Evolutionary conservation across 2,888 invertebrate species (phyloP).

Genomic region (Nudaria mundana): DNA sequence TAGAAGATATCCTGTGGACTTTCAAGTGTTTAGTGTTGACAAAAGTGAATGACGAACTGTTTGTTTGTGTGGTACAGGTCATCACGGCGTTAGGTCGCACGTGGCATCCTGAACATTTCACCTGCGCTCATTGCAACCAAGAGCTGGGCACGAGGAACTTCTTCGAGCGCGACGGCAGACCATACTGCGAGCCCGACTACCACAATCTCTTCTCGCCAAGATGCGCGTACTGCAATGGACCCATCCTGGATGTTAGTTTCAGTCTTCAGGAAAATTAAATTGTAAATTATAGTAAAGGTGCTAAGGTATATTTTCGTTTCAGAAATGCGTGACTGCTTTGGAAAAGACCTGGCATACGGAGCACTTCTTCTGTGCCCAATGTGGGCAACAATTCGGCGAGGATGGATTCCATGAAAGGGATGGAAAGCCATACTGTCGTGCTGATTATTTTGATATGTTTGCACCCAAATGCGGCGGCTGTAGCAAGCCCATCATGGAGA

Average conservation of each 20-base stretch:
- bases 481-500: slow-evolving; percentile 97
- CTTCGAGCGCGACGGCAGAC: slow-evolving; percentile 97
- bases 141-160: slow-evolving; percentile 98
- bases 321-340: slow-evolving; percentile 99
- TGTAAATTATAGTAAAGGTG: slow-evolving; percentile 13
- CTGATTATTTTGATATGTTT: slow-evolving; percentile 98
- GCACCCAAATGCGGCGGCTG: slow-evolving; percentile 99
- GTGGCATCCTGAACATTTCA: slow-evolving; percentile 99
- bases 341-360: slow-evolving; percentile 99
- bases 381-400: slow-evolving; percentile 98
- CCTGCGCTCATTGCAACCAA: slow-evolving; percentile 97
- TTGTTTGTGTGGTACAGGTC: slow-evolving; percentile 79
- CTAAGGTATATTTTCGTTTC: slow-evolving; percentile 54
- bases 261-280: neutral
- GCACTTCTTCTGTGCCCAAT: slow-evolving; percentile 99
- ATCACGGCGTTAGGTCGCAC: slow-evolving; percentile 98
- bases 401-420: slow-evolving; percentile 98
- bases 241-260: slow-evolving; percentile 96
- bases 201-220: slow-evolving; percentile 99
- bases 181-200: slow-evolving; percentile 99
- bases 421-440: slow-evolving; percentile 97
- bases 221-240: slow-evolving; percentile 99
- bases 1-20: slow-evolving; percentile 13
- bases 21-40: slow-evolving; percentile 20
- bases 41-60: slow-evolving; percentile 35